These are phyloP conservation scores for Rhaphigaster nebulosa DNA, from an alignment of 2,888 invertebrate genomes.

Conservation along the genomic window DNA sequence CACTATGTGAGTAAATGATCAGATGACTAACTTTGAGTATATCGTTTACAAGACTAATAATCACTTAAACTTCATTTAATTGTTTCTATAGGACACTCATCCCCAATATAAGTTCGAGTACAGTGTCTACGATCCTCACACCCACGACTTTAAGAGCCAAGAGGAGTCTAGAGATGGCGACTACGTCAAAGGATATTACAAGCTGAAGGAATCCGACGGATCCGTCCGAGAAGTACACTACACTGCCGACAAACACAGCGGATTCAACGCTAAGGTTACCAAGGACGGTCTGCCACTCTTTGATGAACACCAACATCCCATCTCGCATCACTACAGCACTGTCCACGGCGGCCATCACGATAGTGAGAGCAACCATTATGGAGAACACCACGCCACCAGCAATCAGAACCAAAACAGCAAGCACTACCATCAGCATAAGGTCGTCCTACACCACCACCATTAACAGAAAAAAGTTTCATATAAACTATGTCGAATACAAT, in stretches of 20 bases:
- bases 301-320: background rate
- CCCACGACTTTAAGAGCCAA: constrained; percentile 52
- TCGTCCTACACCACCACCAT: background rate
- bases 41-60: background rate
- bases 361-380: no score
- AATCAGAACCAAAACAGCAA: background rate
- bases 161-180: constrained; percentile 13
- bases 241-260: constrained; percentile 33
- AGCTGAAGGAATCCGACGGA: no score
- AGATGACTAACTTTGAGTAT: background rate
- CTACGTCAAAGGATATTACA: no score
- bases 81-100: background rate
- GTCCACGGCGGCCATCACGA: no score
- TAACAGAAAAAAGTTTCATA: background rate
- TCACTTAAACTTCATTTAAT: background rate
- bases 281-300: constrained; percentile 1
- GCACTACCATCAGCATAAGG: background rate
- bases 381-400: background rate
- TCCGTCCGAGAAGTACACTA: constrained; percentile 18
- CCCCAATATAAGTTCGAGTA: constrained; percentile 45
- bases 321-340: background rate
- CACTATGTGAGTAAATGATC: background rate
- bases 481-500: no score
- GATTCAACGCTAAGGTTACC: constrained; percentile 17
- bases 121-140: constrained; percentile 39